A percentile compares a stretch with the other conserved stretches of the same genome.
Evolutionary conservation across 1,140 invertebrate genomes (phyloP).

Genomic region (Brachionus rotundiformis): DNA sequence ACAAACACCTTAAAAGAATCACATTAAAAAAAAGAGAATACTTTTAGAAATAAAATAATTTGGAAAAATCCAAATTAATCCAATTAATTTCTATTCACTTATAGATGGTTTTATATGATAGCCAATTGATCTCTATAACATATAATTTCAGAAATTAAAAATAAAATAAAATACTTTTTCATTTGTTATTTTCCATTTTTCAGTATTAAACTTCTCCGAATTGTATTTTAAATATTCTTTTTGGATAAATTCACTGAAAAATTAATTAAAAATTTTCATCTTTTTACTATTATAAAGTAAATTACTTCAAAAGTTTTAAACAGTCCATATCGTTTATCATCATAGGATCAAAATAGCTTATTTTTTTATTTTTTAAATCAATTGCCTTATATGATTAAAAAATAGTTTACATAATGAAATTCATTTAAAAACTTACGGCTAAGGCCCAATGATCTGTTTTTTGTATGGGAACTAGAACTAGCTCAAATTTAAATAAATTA

Average conservation of each 20-base stretch:
- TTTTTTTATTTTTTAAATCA: slow-evolving; percentile 41
- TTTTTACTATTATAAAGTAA: no score
- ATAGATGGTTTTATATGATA: no score
- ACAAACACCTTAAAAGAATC: no score
- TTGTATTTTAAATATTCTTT: slow-evolving; percentile 31
- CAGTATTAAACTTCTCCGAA: background rate
- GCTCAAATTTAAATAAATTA: background rate
- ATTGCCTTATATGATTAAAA: background rate
- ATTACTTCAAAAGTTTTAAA: slow-evolving; percentile 35
- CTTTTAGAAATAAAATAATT: no score
- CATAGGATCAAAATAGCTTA: slow-evolving; percentile 29
- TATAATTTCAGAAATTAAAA: background rate
- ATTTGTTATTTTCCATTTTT: slow-evolving; percentile 27
- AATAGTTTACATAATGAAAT: background rate
- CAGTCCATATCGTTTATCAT: slow-evolving; percentile 31
- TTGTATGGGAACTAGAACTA: slow-evolving; percentile 42
- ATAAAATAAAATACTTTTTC: background rate
- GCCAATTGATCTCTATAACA: no score
- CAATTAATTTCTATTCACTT: background rate
- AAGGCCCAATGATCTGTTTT: slow-evolving; percentile 29
- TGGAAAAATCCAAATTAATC: background rate
- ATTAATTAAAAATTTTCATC: background rate
- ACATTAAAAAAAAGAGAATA: no score
- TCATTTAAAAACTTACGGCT: background rate
- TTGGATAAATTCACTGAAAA: slow-evolving; percentile 28